A percentile compares a stretch with the other conserved stretches of the same genome.
phyloP scores from a whole-genome alignment of 2,797 vertebrate genomes.

The Atherinosoma microstoma region DNA sequence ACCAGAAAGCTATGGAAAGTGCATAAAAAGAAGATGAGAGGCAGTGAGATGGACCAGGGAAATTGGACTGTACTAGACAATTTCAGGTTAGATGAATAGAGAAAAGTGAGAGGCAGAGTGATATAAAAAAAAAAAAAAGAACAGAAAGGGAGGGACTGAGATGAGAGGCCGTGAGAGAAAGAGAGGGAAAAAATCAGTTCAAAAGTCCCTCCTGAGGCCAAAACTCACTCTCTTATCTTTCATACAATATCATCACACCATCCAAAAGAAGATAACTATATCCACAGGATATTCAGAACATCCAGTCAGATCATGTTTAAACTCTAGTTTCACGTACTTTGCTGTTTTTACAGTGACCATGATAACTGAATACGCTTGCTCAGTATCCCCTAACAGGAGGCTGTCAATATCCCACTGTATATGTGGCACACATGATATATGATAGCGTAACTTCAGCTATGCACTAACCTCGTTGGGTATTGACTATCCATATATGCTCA shows the following conservation, averaged over 20 bases:
- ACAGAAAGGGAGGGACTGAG: conserved; percentile 19
- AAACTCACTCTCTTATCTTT: conserved; percentile 59
- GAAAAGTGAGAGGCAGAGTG: conserved; percentile 52
- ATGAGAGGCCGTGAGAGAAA: conserved; percentile 32
- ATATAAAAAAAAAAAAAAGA: conserved; percentile 42
- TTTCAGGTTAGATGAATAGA: conserved; percentile 63
- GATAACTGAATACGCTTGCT: conserved; percentile 55
- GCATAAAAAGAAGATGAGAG: conserved; percentile 40
- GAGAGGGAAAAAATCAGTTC: conserved; percentile 39
- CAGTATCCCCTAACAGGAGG: conserved; percentile 65
- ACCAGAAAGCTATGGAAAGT: conserved; percentile 13
- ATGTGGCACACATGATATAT: conserved; percentile 67
- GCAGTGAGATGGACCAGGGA: conserved; percentile 26
- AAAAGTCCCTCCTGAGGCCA: conserved; percentile 64
- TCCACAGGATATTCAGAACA: conserved; percentile 55
- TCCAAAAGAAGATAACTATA: conserved; percentile 45
- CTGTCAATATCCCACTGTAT: conserved; percentile 68
- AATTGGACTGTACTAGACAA: conserved; percentile 44
- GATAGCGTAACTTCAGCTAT: conserved; percentile 70
- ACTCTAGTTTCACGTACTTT: conserved; percentile 60
- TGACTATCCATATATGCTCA: conserved; percentile 65
- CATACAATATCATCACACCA: conserved; percentile 56
- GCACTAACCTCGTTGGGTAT: conserved; percentile 63
- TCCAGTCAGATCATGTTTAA: conserved; percentile 66
- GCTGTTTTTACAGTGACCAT: conserved; percentile 55